Evolutionary conservation across 2,888 invertebrate genomes (phyloP).

Genomic region (Sympetrum striolatum): DNA sequence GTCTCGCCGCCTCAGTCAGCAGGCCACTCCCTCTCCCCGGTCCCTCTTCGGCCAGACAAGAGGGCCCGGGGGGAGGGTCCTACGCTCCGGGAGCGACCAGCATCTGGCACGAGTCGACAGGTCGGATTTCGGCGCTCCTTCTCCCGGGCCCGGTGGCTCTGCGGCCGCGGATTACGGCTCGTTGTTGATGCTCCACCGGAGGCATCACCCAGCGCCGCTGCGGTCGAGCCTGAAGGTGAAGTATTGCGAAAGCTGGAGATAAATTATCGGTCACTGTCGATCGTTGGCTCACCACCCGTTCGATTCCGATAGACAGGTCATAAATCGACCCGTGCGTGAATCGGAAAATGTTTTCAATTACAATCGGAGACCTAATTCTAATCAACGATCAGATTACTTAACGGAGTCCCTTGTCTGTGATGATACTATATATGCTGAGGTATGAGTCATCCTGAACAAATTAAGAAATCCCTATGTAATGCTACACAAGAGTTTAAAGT

Average conservation of each 20-base stretch:
- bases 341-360: too few species aligned
- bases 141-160: neutral
- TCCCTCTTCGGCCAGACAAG: constrained; percentile 53
- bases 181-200: constrained; percentile 60
- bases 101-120: constrained; percentile 82
- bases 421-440: too few species aligned
- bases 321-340: too few species aligned
- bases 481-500: too few species aligned
- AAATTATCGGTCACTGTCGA: neutral
- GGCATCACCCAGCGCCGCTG: constrained; percentile 73
- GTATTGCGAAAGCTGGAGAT: neutral
- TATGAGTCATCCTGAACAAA: too few species aligned
- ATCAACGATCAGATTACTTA: too few species aligned
- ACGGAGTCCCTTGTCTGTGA: too few species aligned
- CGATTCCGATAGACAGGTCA: neutral
- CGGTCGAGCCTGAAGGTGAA: constrained; percentile 75
- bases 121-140: constrained; percentile 59
- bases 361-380: too few species aligned
- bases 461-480: too few species aligned
- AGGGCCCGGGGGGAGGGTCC: constrained; percentile 60
- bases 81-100: constrained; percentile 91
- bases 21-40: constrained; percentile 52
- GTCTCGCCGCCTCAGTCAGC: constrained; percentile 46
- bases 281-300: neutral
- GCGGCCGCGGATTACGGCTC: constrained; percentile 23